phyloP scores from a whole-genome alignment of 2,797 vertebrate genomes.

The Anomalospiza imberbis region DNA sequence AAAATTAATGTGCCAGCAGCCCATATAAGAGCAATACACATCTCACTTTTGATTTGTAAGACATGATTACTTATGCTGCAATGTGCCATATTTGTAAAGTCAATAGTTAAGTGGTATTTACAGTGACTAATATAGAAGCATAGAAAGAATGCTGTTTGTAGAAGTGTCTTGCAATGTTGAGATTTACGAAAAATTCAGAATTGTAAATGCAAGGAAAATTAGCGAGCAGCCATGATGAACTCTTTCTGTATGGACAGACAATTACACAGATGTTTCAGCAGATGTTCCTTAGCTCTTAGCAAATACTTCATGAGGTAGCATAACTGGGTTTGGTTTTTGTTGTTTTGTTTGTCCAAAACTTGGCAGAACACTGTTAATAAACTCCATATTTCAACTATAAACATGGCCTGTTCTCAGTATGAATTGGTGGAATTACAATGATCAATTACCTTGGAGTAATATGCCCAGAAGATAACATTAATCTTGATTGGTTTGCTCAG shows the following conservation, averaged over 20 bases:
- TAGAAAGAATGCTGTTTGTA: not conserved
- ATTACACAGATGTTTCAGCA: not conserved
- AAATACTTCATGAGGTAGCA: not conserved
- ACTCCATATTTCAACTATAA: not conserved
- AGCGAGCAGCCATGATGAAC: not conserved
- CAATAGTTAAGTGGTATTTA: not conserved
- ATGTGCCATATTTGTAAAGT: not conserved
- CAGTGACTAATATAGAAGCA: not conserved
- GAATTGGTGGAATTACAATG: not conserved
- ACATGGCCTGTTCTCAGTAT: not conserved
- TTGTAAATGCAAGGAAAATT: not conserved
- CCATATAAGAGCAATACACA: not conserved
- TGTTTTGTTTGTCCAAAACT: not conserved
- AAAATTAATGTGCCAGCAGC: not conserved
- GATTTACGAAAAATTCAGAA: not conserved
- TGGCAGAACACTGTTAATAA: not conserved
- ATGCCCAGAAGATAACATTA: not conserved
- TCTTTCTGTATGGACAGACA: not conserved
- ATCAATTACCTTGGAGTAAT: not conserved
- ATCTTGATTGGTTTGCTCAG: not conserved
- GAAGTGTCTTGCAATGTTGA: not conserved
- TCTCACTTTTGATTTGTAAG: not conserved
- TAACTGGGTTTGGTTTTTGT: rapidly evolving
- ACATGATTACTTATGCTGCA: not conserved
- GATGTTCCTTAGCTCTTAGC: not conserved